Conservation (phyloP, 1,140 invertebrate species). For the Eumaeus atala region DNA sequence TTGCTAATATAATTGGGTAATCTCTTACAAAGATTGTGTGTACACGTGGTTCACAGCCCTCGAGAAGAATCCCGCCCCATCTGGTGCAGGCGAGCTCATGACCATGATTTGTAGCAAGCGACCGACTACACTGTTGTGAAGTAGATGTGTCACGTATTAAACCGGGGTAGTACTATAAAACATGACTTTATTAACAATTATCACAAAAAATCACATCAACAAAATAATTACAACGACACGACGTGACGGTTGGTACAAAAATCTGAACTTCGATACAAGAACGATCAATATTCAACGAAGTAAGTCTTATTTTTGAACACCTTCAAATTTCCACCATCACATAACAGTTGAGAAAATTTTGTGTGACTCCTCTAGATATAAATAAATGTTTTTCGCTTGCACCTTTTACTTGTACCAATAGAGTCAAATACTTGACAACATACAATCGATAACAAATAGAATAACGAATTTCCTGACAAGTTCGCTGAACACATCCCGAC, state of each 20-base stretch:
- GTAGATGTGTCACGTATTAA: no score
- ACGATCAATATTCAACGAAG: conserved; percentile 2
- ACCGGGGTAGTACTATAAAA: background rate
- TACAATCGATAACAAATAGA: background rate
- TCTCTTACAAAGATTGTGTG: no score
- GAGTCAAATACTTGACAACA: background rate
- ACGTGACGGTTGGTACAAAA: background rate
- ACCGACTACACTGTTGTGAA: no score
- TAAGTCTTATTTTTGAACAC: background rate
- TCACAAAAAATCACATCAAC: conserved; percentile 7
- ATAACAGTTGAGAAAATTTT: background rate
- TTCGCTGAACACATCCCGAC: background rate
- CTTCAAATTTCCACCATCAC: background rate
- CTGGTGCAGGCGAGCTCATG: no score
- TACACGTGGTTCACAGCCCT: no score
- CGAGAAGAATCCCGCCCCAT: no score
- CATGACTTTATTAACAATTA: conserved; percentile 6
- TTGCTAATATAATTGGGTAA: no score
- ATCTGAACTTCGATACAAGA: background rate
- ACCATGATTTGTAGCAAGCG: no score
- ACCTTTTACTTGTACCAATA: background rate
- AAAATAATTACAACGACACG: conserved; percentile 4
- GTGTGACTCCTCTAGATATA: background rate
- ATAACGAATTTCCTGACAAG: background rate
- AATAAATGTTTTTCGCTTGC: background rate